Evolutionary conservation across 2,888 invertebrate genomes (phyloP).

Genomic region (Hyalella azteca): DNA sequence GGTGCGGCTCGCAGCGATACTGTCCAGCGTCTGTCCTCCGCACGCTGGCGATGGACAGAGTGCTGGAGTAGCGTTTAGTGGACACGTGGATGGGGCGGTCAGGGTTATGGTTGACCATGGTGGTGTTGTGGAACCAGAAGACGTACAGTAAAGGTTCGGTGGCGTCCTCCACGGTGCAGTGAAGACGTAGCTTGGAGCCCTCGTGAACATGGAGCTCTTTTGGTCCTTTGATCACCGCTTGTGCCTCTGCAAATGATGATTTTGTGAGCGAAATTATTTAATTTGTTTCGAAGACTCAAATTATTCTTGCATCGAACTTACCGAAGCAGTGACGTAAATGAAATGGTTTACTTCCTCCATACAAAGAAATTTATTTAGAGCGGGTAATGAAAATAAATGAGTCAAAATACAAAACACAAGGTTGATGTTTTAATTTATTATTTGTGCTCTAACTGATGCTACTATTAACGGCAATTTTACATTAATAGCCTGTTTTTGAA

Average conservation of each 20-base stretch:
- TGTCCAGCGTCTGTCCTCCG: constrained; percentile 43
- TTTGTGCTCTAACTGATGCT: too few species aligned
- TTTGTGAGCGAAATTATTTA: neutral
- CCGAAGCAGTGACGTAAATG: neutral
- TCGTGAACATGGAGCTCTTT: constrained; percentile 48
- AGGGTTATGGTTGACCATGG: constrained; percentile 49
- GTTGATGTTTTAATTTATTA: neutral
- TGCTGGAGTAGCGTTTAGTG: constrained; percentile 29
- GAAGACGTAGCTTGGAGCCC: constrained; percentile 47
- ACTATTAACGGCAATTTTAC: too few species aligned
- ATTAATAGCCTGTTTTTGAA: too few species aligned
- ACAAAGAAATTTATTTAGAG: neutral
- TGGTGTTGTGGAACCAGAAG: constrained; percentile 52
- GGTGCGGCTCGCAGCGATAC: constrained; percentile 48
- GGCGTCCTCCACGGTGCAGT: constrained; percentile 46
- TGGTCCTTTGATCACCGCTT: constrained; percentile 45
- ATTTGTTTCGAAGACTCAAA: neutral
- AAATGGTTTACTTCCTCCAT: neutral
- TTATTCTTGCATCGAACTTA: neutral
- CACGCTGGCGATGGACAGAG: constrained; percentile 44
- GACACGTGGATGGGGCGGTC: constrained; percentile 40
- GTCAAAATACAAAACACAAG: too few species aligned
- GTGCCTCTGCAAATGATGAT: constrained; percentile 45
- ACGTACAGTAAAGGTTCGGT: constrained; percentile 45
- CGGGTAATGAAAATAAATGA: too few species aligned